Conservation (phyloP, 1,140 invertebrate genomes). For the Steinernema khuongi region DNA sequence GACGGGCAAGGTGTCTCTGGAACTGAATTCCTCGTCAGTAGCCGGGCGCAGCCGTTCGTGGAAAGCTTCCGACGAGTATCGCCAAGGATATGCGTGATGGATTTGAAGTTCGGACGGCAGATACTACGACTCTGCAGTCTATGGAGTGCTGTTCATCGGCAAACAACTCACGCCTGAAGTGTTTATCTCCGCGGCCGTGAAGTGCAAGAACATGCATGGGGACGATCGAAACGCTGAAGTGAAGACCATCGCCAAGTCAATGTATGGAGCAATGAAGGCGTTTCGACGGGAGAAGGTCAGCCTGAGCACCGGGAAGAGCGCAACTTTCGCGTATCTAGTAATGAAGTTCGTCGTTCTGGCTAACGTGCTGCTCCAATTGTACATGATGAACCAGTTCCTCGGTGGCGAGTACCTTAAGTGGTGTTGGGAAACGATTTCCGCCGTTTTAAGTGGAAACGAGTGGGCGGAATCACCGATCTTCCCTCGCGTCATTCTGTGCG, state of each 20-base stretch:
- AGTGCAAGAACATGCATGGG: slow-evolving; percentile 22
- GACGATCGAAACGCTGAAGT: slow-evolving; percentile 49
- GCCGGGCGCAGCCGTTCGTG: too few relatives aligned
- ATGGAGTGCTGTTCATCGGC: slow-evolving; percentile 56
- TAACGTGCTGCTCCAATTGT: slow-evolving; percentile 62
- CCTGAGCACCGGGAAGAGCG: slow-evolving; percentile 48
- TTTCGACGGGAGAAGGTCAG: slow-evolving; percentile 40
- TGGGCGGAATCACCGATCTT: slow-evolving; percentile 33
- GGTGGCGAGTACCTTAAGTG: slow-evolving; percentile 61
- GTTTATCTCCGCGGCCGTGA: slow-evolving; percentile 23
- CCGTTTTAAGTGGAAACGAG: slow-evolving; percentile 37
- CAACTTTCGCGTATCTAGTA: slow-evolving; percentile 61
- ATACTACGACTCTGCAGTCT: too few relatives aligned
- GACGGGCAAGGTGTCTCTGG: too few relatives aligned
- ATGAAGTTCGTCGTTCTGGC: slow-evolving; percentile 61
- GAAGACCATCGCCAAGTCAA: slow-evolving; percentile 46
- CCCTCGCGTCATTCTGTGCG: slow-evolving; percentile 34
- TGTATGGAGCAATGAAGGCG: slow-evolving; percentile 44
- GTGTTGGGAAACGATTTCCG: slow-evolving; percentile 53
- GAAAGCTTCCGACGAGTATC: too few relatives aligned
- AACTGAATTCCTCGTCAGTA: too few relatives aligned
- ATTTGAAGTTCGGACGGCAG: too few relatives aligned
- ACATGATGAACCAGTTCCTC: slow-evolving; percentile 62
- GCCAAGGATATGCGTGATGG: too few relatives aligned
- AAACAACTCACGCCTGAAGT: slow-evolving; percentile 49